phyloP scores from a whole-genome alignment of 2,113 vertebrate species.

The Nansenia antarctica region DNA sequence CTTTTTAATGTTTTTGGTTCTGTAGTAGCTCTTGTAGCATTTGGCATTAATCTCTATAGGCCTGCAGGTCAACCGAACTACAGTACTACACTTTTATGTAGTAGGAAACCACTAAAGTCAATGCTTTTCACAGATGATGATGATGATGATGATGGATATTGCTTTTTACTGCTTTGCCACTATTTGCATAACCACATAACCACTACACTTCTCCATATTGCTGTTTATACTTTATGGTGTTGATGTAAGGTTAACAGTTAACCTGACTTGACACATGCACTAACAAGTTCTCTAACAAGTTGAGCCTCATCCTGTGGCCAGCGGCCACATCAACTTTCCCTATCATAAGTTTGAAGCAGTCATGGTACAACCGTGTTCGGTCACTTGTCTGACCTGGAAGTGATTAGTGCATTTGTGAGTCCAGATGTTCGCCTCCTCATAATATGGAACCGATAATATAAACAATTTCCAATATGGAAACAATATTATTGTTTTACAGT shows the following conservation, averaged over 20 bases:
- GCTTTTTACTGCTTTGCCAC: background rate
- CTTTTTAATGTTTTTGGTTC: conserved; percentile 9
- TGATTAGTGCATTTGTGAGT: background rate
- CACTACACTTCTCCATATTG: background rate
- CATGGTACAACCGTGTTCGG: background rate
- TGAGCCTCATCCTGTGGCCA: background rate
- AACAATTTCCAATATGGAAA: too few species aligned
- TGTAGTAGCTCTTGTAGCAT: background rate
- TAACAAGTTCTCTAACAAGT: background rate
- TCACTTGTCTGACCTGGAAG: background rate
- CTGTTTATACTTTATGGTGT: background rate
- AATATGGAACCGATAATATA: background rate
- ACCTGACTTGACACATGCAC: background rate
- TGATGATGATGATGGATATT: conserved; percentile 6
- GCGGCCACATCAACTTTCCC: background rate
- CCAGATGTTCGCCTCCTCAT: background rate
- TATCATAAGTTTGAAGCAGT: background rate
- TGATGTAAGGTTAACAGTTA: background rate
- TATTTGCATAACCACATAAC: conserved; percentile 5
- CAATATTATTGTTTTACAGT: too few species aligned
- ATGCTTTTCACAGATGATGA: conserved; percentile 19
- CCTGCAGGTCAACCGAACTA: background rate
- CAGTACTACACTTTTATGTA: background rate
- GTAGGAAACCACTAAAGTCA: conserved; percentile 40
- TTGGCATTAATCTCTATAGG: background rate